A percentile compares a stretch with the other conserved stretches of the same genome.
Conservation (phyloP, 1,140 invertebrate species). For the Diorhabda sublineata region DNA sequence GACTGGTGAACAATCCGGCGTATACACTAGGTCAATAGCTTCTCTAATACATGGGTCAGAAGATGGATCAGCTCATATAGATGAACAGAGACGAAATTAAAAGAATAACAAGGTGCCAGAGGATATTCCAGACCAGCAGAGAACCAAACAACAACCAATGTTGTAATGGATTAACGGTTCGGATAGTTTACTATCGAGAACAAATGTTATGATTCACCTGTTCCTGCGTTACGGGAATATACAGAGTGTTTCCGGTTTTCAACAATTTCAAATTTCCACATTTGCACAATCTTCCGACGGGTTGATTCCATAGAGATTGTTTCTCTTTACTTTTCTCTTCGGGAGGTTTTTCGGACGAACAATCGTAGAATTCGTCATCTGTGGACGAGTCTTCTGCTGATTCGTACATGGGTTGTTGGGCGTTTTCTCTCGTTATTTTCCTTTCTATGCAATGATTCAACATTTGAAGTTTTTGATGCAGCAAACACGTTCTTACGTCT, state of each 20-base stretch:
- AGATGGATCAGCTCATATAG: too few relatives aligned
- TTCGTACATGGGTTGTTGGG: conserved; percentile 23
- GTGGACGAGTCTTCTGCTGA: conserved; percentile 40
- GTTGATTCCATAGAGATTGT: conserved; percentile 61
- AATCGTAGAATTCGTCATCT: conserved; percentile 76
- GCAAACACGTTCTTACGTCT: conserved; percentile 80
- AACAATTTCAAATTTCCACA: conserved; percentile 65
- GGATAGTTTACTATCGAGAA: too few relatives aligned
- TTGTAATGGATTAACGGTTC: too few relatives aligned
- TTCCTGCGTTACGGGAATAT: conserved; percentile 89
- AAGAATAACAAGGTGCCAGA: too few relatives aligned
- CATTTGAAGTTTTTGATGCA: conserved; percentile 96
- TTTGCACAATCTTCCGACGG: conserved; percentile 67
- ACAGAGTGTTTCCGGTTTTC: conserved; percentile 68
- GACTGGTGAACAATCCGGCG: too few relatives aligned
- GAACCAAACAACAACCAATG: too few relatives aligned
- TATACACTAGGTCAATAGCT: too few relatives aligned
- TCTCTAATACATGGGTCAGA: too few relatives aligned
- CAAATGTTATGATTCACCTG: conserved; percentile 54
- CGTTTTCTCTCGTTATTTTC: conserved; percentile 55
- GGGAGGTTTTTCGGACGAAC: conserved; percentile 63
- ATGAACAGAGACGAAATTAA: too few relatives aligned
- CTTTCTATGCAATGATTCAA: conserved; percentile 92
- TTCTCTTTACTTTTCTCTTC: conserved; percentile 47
- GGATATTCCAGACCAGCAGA: too few relatives aligned